Percentiles rank a stretch among this genome's conserved stretches.
phyloP scores from a whole-genome alignment of 2,888 invertebrate species.

The Philhelius pedissequus region DNA sequence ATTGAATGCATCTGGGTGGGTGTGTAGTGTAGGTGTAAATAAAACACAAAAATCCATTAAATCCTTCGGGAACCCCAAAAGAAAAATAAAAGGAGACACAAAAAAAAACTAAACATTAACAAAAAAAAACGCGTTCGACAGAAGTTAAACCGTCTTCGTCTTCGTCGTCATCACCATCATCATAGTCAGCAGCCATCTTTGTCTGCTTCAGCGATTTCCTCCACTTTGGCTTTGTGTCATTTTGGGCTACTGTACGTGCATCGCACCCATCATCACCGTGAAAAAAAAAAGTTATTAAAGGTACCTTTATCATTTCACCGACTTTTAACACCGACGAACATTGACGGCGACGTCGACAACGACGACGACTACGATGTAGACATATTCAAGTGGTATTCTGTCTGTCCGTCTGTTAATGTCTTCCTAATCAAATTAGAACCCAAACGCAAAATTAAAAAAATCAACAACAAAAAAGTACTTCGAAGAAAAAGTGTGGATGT shows the following conservation, averaged over 20 bases:
- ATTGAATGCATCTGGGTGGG: not conserved
- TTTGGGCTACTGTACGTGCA: conserved; percentile 63
- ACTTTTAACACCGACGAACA: conserved; percentile 42
- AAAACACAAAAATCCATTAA: conserved; percentile 17
- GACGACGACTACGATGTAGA: conserved; percentile 59
- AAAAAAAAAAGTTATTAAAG: not conserved
- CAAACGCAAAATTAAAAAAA: conserved; percentile 43
- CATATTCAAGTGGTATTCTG: conserved; percentile 66
- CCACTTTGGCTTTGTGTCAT: conserved; percentile 42
- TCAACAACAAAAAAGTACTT: not conserved
- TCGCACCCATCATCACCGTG: conserved; percentile 46
- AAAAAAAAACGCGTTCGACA: conserved; percentile 32
- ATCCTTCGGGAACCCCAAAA: not conserved
- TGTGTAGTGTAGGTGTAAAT: not conserved
- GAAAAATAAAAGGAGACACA: not conserved
- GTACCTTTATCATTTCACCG: conserved; percentile 49
- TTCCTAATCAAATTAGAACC: conserved; percentile 69
- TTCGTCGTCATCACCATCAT: not conserved
- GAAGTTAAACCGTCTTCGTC: conserved; percentile 36
- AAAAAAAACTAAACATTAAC: not conserved
- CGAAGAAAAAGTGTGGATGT: conserved; percentile 41
- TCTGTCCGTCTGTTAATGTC: conserved; percentile 66
- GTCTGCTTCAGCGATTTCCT: conserved; percentile 27
- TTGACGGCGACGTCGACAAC: conserved; percentile 45
- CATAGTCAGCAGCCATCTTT: conserved; percentile 69